phyloP scores from a whole-genome alignment of 2,113 vertebrate genomes.

The Nanorana parkeri region DNA sequence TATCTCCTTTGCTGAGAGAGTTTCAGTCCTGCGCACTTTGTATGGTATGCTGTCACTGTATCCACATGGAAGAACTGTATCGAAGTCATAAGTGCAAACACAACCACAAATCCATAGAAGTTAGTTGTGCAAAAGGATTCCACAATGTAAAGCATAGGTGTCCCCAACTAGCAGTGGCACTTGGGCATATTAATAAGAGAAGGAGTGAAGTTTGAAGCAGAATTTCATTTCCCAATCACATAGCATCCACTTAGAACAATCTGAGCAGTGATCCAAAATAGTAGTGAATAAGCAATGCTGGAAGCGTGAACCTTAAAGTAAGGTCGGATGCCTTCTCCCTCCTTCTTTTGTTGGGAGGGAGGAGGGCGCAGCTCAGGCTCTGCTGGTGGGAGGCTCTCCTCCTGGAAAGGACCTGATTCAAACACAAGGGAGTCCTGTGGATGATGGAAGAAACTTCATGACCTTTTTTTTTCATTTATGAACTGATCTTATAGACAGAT shows the following conservation, averaged over 20 bases:
- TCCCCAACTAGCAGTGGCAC: not conserved
- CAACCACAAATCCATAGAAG: conserved; percentile 31
- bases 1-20: not conserved
- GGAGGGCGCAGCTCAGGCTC: conserved; percentile 33
- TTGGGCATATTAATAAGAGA: conserved; percentile 11
- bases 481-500: conserved; percentile 12
- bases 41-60: conserved; percentile 17
- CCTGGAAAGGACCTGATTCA: conserved; percentile 35
- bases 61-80: conserved; percentile 26
- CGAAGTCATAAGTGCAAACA: not conserved
- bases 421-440: conserved; percentile 5
- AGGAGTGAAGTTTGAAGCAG: conserved; percentile 19
- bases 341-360: conserved; percentile 52
- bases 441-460: conserved; percentile 28
- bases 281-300: conserved; percentile 23
- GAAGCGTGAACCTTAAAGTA: conserved; percentile 52
- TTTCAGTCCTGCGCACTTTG: conserved; percentile 9
- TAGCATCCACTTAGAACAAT: conserved; percentile 20
- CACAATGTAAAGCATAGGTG: conserved; percentile 19
- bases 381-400: conserved; percentile 47
- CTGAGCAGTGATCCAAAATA: conserved; percentile 44
- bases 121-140: conserved; percentile 3
- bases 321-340: conserved; percentile 45
- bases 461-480: not conserved
- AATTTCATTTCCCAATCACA: conserved; percentile 31